These are phyloP conservation scores for Cladopsammia gracilis DNA, from an alignment of 64 coral and sea anemone genomes.

Conservation along the genomic window DNA sequence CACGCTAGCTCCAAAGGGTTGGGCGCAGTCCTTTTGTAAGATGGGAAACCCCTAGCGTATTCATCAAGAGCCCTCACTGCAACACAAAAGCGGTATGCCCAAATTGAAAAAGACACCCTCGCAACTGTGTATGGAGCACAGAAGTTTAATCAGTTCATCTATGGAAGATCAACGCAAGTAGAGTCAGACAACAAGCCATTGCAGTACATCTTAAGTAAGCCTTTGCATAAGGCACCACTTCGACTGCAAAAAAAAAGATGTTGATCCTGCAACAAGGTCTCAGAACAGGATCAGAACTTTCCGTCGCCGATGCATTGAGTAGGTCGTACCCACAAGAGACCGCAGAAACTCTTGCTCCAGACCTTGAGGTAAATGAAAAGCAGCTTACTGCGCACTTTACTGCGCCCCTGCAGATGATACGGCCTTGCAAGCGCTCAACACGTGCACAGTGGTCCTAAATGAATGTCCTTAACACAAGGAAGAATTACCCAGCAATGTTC, in stretches of 20 bases:
- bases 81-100: background rate
- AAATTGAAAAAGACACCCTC: constrained; percentile 34
- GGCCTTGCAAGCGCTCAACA: constrained; percentile 36
- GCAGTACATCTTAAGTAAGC: constrained; percentile 42
- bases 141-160: constrained; percentile 58
- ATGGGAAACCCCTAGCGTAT: constrained; percentile 46
- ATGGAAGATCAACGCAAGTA: constrained; percentile 13
- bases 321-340: constrained; percentile 42
- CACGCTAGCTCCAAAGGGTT: constrained; percentile 54
- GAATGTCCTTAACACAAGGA: constrained; percentile 67
- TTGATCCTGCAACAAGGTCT: constrained; percentile 10
- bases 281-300: constrained; percentile 4
- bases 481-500: constrained; percentile 11
- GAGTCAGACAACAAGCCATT: constrained; percentile 49
- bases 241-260: constrained; percentile 35
- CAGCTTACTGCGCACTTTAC: constrained; percentile 66
- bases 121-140: constrained; percentile 57
- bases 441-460: constrained; percentile 50
- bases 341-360: constrained; percentile 62
- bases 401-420: constrained; percentile 39
- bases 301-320: constrained; percentile 32
- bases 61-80: constrained; percentile 58
- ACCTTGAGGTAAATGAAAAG: constrained; percentile 79
- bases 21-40: constrained; percentile 57
- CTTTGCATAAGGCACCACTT: constrained; percentile 36